Base-by-base conservation (phyloP, 2,113 vertebrate genomes). In the Archilochus colubris region DNA sequence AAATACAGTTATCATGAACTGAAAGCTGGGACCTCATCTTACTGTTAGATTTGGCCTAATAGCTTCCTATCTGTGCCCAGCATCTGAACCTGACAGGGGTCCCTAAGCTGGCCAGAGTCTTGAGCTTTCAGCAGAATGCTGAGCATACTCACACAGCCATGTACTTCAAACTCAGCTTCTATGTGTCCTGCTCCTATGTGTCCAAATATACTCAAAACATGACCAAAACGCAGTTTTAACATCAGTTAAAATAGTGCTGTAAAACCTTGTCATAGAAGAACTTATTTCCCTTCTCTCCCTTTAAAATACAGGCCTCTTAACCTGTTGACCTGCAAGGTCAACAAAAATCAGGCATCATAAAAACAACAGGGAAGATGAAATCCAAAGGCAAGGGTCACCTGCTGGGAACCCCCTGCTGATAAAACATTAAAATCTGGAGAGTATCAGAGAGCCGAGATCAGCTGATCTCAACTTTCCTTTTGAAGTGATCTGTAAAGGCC, bases 351-450 rank as follows among this genome's bases (percentile, higher is more conserved):
- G 33, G 44, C 63, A 84, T 14, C 27, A 70, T 25, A 76, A 87
- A 91, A 85, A 14, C 67, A 85, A 73, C 40, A 27, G n/a, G 22
- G 27, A 70, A 88, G 67, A 91, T 48, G 30, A 87, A 94, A 86
- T 79, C 59, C 58, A 55, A 91, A 92, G 58, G 69, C 54, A 84
- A 89, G n/a, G 51, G 55, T 51, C 30, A 76, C 62, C 80, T 89
- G 51, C 70, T 5, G 7, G 46, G 81, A 84, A 33, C 28, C 38
- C n/a, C 78, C 91, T 82, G 54, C 31, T 79, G 85, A 73, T 62
- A 89, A 85, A 94, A 73, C 63, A 87, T 67, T 54, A 62, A 94
- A 93, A 91, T 77, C 70, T 85, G 77, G 74, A 82, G 50, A 69
- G 28, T 46, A 88, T 33, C 20, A 68, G 67, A 82, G 5, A 77